These are phyloP conservation scores for Eupithecia subfuscata DNA, from an alignment of 2,888 invertebrate genomes.

Conservation along the genomic window DNA sequence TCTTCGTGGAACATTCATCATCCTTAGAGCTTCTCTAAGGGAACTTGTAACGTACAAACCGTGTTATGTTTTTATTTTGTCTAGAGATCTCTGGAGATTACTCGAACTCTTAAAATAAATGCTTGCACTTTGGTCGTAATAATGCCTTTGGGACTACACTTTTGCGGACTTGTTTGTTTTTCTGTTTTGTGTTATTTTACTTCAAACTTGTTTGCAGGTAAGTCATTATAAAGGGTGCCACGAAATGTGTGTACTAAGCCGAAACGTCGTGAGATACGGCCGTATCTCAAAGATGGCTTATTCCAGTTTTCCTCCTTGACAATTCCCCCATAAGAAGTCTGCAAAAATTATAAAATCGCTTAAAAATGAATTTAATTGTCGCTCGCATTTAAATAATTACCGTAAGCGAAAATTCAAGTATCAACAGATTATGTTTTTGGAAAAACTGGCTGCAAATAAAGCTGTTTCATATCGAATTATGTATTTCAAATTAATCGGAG, in stretches of 20 bases:
- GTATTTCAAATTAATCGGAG: no score
- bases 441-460: no score
- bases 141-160: not conserved
- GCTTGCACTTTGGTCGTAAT: not conserved
- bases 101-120: not conserved
- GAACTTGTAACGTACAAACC: constrained; percentile 6
- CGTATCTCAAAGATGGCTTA: not conserved
- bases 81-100: not conserved
- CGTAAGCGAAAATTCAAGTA: no score
- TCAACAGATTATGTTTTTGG: no score
- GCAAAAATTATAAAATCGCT: no score
- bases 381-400: no score
- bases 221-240: no score
- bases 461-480: no score
- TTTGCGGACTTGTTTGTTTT: not conserved
- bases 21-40: not conserved
- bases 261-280: no score
- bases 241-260: no score
- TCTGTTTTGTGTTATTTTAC: not conserved
- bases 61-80: not conserved
- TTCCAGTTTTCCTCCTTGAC: not conserved
- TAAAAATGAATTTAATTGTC: no score
- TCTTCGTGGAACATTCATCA: constrained; percentile 32
- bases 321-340: no score
- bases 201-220: not conserved